phyloP scores from a whole-genome alignment of 2,888 invertebrate species.

The Troides aeacus region DNA sequence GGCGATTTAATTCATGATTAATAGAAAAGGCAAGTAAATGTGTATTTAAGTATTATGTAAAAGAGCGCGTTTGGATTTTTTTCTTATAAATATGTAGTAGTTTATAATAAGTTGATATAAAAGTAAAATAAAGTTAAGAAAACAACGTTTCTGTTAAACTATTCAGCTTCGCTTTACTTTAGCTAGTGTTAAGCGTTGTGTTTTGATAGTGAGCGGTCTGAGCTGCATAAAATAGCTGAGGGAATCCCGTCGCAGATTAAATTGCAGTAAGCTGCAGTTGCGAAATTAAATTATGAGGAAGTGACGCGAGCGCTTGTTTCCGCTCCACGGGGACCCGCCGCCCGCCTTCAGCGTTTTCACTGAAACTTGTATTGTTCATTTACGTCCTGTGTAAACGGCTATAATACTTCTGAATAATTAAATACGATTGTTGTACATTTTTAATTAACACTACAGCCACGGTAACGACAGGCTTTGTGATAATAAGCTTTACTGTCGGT shows the following conservation, averaged over 20 bases:
- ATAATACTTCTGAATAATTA: conserved; percentile 4
- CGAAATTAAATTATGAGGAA: conserved; percentile 60
- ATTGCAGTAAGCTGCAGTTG: conserved; percentile 51
- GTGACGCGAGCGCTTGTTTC: conserved; percentile 45
- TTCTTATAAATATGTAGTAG: neutral
- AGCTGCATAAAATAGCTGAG: conserved; percentile 34
- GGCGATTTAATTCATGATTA: too few species aligned
- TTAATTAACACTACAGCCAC: too few species aligned
- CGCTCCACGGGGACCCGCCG: conserved; percentile 29
- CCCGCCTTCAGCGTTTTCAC: conserved; percentile 37
- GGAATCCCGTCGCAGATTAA: conserved; percentile 47
- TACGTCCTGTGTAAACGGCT: conserved; percentile 25
- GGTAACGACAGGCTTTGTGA: too few species aligned
- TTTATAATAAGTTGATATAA: too few species aligned
- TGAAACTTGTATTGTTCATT: conserved; percentile 41
- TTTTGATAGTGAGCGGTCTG: conserved; percentile 32
- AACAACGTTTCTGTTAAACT: neutral
- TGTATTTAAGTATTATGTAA: too few species aligned
- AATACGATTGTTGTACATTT: too few species aligned
- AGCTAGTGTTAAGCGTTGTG: conserved; percentile 20
- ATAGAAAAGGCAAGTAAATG: too few species aligned
- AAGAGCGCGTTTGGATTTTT: too few species aligned
- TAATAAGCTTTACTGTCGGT: too few species aligned
- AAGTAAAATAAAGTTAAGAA: neutral
- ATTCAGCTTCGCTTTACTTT: conserved; percentile 38